Conservation (phyloP, 2,797 vertebrate genomes). For the Crypturellus tataupa region DNA sequence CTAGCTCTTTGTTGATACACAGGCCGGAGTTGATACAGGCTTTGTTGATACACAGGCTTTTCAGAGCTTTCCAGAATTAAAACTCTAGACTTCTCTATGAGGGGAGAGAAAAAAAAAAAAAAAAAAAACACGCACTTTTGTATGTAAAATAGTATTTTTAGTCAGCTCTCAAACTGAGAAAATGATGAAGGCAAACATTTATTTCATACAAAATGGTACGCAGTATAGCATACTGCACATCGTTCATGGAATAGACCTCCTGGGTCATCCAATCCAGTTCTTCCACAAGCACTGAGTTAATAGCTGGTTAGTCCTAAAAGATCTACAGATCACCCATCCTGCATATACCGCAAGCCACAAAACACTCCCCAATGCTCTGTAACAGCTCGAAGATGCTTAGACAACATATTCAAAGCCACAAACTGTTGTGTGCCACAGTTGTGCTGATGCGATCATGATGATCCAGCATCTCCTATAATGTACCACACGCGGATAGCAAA, state of each 20-base stretch:
- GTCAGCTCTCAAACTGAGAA: neutral
- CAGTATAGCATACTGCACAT: neutral
- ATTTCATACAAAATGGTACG: neutral
- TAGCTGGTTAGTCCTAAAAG: neutral
- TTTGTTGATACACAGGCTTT: too few relatives aligned
- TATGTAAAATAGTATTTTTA: neutral
- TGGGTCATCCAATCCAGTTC: neutral
- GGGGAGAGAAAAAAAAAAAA: neutral
- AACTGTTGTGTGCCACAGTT: neutral
- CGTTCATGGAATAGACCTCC: neutral
- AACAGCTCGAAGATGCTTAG: neutral
- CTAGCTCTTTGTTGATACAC: neutral
- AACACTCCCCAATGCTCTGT: neutral
- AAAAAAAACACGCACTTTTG: neutral
- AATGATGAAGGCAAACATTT: neutral
- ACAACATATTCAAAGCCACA: slow-evolving; percentile 1
- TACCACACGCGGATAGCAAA: neutral
- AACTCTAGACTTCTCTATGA: too few relatives aligned
- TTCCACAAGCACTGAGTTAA: neutral
- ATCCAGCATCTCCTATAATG: neutral
- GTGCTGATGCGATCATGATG: rapidly evolving
- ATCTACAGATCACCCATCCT: slow-evolving; percentile 2
- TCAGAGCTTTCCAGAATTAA: neutral
- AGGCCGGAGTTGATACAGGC: too few relatives aligned
- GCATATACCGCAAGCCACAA: slow-evolving; percentile 34